Percentiles rank a stretch among this genome's conserved stretches.
phyloP scores from a whole-genome alignment of 2,113 vertebrate genomes.

The Sapajus apella region DNA sequence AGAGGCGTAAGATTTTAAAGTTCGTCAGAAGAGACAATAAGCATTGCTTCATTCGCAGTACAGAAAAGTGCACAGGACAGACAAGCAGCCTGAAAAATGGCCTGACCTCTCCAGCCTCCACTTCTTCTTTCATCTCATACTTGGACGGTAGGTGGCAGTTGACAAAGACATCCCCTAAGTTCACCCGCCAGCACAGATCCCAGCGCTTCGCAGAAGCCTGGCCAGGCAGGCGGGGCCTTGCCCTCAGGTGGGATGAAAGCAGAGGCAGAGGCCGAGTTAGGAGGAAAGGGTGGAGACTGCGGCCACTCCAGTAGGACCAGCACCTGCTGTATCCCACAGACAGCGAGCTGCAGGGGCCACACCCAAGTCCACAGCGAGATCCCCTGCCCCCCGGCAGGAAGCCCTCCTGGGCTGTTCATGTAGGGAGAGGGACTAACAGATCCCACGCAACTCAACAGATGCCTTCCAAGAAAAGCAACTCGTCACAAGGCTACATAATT shows the following conservation, averaged over 20 bases:
- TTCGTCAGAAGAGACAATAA: not conserved
- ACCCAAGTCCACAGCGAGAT: fast-evolving
- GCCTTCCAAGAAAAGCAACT: not conserved
- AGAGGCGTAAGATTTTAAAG: not conserved
- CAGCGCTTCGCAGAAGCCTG: not conserved
- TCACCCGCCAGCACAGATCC: not conserved
- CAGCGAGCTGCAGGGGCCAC: not conserved
- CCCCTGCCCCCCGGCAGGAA: not conserved
- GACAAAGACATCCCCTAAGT: not conserved
- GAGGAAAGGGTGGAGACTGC: not conserved
- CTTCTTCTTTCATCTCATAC: not conserved
- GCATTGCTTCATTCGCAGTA: not conserved
- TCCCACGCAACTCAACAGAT: fast-evolving
- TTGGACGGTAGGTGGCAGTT: not conserved
- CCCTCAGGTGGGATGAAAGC: not conserved
- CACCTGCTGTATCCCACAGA: not conserved
- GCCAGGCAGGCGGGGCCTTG: not conserved
- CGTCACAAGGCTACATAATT: not conserved
- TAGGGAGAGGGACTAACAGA: no score
- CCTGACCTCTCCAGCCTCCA: not conserved
- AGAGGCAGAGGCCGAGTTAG: no score
- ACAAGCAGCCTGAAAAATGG: not conserved
- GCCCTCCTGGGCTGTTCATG: not conserved
- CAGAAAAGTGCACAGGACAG: fast-evolving
- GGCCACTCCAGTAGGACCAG: not conserved